Base-by-base conservation (phyloP, 2,888 invertebrate species). In the Agrilus mali region DNA sequence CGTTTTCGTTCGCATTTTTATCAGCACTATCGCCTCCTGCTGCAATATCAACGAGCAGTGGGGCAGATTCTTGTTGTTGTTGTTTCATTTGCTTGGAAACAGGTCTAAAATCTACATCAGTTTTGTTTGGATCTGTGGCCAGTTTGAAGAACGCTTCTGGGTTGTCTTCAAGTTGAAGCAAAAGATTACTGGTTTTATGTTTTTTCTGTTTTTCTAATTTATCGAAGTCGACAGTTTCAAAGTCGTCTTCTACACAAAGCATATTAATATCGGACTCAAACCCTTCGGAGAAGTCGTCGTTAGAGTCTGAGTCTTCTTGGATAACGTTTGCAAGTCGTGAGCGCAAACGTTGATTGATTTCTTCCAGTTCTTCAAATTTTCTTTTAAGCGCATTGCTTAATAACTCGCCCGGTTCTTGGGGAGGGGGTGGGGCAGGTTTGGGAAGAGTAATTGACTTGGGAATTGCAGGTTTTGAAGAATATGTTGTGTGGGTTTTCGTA, bases 301-400 rank as follows among this genome's bases (percentile, higher is more conserved):
- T 63, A 12, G 59, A 61, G 32, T 69, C 68, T 6, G 69, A 69
- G 39, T 72, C 69, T 5, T 68, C 68, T 14, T 69, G 71, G 0
- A 77, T 77, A 1, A 78, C 74, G 52, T 74, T 72, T 17, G 70
- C 69, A 32, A 79, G 60, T 13, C 78, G 67, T 6, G 71, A 67
- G 43, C 73, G 67, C 45, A 78, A 59, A 43, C 78, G 67, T 56
- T 75, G 71, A 2, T 77, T 78, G 38, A 79, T 79, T 59, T 75
- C 74, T 53, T 79, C 77, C 31, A 79, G 55, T 59, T 79, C 79
- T 0, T 69, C 71, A 48, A 77, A 72, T 62, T 79, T 79, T 45
- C 77, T 67, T 53, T 78, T 78, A 34, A 69, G 64, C 32, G 71
- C 68, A 46, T 70, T 63, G 31, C 67, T 68, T 14, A 74, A 55